phyloP scores from a whole-genome alignment of 2,888 invertebrate species.

The Malthinus seriepunctatus region DNA sequence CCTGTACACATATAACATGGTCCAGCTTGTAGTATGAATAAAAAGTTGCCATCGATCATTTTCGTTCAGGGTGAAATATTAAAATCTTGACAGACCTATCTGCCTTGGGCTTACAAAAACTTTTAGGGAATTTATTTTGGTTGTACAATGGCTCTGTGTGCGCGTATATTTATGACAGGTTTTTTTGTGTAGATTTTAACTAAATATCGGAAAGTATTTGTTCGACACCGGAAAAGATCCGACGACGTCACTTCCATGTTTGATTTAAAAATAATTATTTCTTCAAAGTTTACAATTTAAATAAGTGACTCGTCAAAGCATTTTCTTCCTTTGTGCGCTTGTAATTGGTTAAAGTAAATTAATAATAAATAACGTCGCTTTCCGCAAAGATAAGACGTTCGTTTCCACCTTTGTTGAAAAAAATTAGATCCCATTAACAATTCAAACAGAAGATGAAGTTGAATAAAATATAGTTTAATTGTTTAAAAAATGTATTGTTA shows the following conservation, averaged over 20 bases:
- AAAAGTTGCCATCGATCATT: slow-evolving; percentile 39
- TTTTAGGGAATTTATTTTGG: slow-evolving; percentile 15
- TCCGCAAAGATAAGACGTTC: too few relatives aligned
- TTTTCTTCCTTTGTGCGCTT: neutral
- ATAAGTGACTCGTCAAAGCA: neutral
- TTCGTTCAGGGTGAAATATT: slow-evolving; percentile 35
- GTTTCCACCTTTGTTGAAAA: too few relatives aligned
- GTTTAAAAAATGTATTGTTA: too few relatives aligned
- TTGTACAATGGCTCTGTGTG: too few relatives aligned
- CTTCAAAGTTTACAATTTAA: neutral
- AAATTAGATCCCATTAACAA: too few relatives aligned
- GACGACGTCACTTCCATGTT: neutral
- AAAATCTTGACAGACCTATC: slow-evolving; percentile 31
- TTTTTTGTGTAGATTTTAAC: slow-evolving; percentile 12
- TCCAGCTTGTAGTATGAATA: slow-evolving; percentile 31
- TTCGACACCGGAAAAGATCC: slow-evolving; percentile 11
- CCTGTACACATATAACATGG: slow-evolving; percentile 31
- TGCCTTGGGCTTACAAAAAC: slow-evolving; percentile 12
- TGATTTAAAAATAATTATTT: too few relatives aligned
- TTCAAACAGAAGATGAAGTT: too few relatives aligned
- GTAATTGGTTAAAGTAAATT: too few relatives aligned
- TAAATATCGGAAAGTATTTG: slow-evolving; percentile 12
- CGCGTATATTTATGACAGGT: slow-evolving; percentile 7
- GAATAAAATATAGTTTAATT: too few relatives aligned
- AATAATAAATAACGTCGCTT: too few relatives aligned